Base-by-base conservation (phyloP, 1,140 invertebrate genomes). In the Sminthurides bifidus region DNA sequence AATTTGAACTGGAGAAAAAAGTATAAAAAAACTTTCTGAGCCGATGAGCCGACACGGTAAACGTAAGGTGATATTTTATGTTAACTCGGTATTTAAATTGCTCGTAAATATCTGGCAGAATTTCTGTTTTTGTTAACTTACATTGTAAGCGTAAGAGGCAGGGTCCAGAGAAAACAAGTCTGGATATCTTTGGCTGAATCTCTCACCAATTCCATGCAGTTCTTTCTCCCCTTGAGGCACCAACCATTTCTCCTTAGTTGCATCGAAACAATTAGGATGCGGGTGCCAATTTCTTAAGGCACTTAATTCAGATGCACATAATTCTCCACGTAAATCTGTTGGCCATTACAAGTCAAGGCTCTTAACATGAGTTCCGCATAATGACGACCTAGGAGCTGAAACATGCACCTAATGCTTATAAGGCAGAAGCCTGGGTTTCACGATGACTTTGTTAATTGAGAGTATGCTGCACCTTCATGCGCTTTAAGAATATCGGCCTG, bases 211-310 rank as follows among this genome's bases (percentile, higher is more conserved):
- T 51, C 76, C 71, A 5, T 78, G 67, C 68, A 84, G 73, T 71
- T 85, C 82, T 65, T 77, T 71, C 68, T 80, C 75, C 12, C 82
- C 83, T 69, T 84, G 81, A 14, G 69, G 65, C 3, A 77, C 72
- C 27, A 84, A 65, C 63, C 69, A 70, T 56, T 80, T 78, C 53
- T 74, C 70, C 30, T 79, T 68, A 2, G 69, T 63, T 33, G 64
- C 26, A 10, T 60, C 44, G 10, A 68, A 65, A 41, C n/a, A n/a
- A n/a, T 24, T 33, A 0, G 49, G 56, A 17, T 64, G 64, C 14
- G 68, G 52, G 52, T 68, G 67, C 82, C 82, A 85, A 15, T 70
- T 64, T 26, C 66, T 66, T 38, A 84, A 70, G 35, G 67, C 62
- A 19, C 41, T 30, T 72, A 58, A 3, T 61, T 75, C 69, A 19